phyloP scores from a whole-genome alignment of 1,140 invertebrate species.

The Drusus annulatus region DNA sequence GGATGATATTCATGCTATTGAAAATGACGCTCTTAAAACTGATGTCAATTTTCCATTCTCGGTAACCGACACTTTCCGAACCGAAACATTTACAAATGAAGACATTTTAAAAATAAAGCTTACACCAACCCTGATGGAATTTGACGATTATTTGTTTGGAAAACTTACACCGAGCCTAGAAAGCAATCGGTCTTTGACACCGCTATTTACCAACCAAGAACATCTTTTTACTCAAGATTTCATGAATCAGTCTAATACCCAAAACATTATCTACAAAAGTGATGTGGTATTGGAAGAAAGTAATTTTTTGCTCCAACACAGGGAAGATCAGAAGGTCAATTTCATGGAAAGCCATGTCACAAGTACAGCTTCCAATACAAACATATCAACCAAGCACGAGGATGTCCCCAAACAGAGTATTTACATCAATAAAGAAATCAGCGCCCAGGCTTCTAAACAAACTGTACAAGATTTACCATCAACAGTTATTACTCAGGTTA shows the following conservation, averaged over 20 bases:
- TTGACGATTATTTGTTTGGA: conserved; percentile 51
- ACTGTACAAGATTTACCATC: conserved; percentile 7
- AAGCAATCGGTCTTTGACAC: neutral
- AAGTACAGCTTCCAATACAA: neutral
- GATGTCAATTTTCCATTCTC: conserved; percentile 62
- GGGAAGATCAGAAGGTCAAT: conserved; percentile 3
- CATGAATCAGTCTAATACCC: neutral
- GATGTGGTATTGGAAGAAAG: conserved; percentile 53
- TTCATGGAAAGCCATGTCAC: neutral
- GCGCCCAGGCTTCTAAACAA: neutral
- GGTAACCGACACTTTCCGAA: conserved; percentile 67
- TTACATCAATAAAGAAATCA: conserved; percentile 14
- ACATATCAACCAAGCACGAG: conserved; percentile 4
- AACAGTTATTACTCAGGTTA: neutral
- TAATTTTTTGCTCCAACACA: conserved; percentile 27
- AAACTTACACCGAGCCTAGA: conserved; percentile 6
- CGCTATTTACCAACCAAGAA: neutral
- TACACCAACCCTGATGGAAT: conserved; percentile 62
- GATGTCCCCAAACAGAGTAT: conserved; percentile 3
- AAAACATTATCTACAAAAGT: conserved; percentile 52
- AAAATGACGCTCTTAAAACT: conserved; percentile 56
- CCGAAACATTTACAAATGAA: conserved; percentile 69
- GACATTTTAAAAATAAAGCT: conserved; percentile 69
- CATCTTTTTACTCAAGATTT: neutral
- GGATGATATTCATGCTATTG: conserved; percentile 63